Base-by-base conservation (phyloP, 2,888 invertebrate genomes). In the Leptopilina myrica region DNA sequence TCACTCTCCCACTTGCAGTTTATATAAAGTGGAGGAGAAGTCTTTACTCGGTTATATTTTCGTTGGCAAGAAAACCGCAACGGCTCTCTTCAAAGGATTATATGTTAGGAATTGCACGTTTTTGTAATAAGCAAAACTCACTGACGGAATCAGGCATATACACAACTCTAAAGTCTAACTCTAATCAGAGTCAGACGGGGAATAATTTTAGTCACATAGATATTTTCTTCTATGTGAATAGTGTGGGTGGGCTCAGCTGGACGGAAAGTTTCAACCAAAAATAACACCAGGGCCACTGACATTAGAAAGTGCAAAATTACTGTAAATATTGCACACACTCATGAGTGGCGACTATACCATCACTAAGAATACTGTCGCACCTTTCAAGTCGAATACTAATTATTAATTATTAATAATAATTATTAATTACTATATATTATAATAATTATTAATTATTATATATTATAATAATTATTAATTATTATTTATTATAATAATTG, bases 221-320 rank as follows among this genome's bases (percentile, higher is more conserved):
- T 40, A 73, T 46, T 53, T 4, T 53, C 14, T 49, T 40, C 53
- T 73, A 20, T 56, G 12, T 49, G 49, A 11, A 12, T 46, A 46
- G 46, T 46, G 73, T 73, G 73, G 73, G 73, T 73, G 73, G 56
- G 14, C 56, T 73, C 40, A 40, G 56, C 56, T 73, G 56, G 2
- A 59, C 56, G 56, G 56, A 12, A 59, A 73, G 33, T 73, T 73
- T 73, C 6, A 20, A 40, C 56, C 56, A 56, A 73, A 49, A 73
- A 73, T 73, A 73, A 73, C 73, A 56, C 56, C 56, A 73, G 73
- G 73, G 73, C 73, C 73, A 73, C 73, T 73, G 73, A 73, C 73
- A 73, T 73, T 73, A 73, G 56, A 73, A 73, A n/a, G 56, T 40
- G 73, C 15, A 56, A 73, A 56, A 56, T 67, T 67, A 49, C 67